Base-by-base conservation (phyloP, 2,888 invertebrate genomes). In the Dyspetes luteomarginatus region DNA sequence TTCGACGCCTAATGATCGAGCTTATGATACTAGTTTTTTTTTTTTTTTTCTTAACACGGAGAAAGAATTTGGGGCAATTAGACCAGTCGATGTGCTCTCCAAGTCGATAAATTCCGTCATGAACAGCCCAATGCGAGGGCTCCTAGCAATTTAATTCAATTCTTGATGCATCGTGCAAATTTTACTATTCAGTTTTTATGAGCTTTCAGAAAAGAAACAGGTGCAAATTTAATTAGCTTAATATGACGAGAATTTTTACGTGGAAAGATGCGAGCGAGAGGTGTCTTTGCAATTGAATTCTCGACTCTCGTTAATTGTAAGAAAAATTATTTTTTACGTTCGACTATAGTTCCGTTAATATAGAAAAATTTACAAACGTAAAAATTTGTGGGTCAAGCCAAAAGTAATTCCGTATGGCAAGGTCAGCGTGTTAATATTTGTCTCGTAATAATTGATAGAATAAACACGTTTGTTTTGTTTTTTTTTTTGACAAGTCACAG, bases 51-150 rank as follows among this genome's bases (percentile, higher is more conserved):
- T 7, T n/a, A 36, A 36, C 60, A 7, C 55, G 45, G 17, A 26
- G 30, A 72, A 78, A 81, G 73, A 78, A 81, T 81, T 81, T 65
- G 76, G 81, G 72, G 76, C 76, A 83, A 81, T 81, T 83, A 81
- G 67, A 43, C 5, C 9, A 56, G 30, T 41, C 4, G 62, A n/a
- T n/a, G n/a, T n/a, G n/a, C n/a, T n/a, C 3, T 58, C 43, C 41
- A 5, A 7, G 64, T 62, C 7, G 62, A 74, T 19, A 62, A 64
- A 45, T 64, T 64, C 58, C n/a, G 24, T 69, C 12, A 50, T 56
- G 52, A 30, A 60, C 45, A 52, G 62, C 5, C 28, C 58, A 17
- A 68, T 60, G 26, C 58, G 50, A 58, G 24, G 28, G 22, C 45
- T 3, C n/a, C 19, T n/a, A 19, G 56, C 74, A 43, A 71, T 65